Percentiles rank a stretch among this genome's conserved stretches.
Conservation (phyloP, 1,140 invertebrate species). For the Ostrea denselamellosa region DNA sequence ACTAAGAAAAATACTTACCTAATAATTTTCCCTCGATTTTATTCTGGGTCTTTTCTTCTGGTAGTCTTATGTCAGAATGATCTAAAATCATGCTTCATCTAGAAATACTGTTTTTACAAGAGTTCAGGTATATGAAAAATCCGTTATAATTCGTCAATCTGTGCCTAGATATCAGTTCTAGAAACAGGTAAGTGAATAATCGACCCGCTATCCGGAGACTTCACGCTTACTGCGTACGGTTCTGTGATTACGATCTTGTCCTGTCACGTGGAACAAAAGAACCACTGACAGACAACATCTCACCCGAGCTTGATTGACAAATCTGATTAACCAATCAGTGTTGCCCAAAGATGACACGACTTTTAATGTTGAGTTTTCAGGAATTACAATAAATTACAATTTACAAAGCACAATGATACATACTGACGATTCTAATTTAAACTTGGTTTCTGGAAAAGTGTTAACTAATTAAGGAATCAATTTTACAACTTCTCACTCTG, state of each 20-base stretch:
- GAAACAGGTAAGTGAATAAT: constrained; percentile 29
- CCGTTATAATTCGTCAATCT: not conserved
- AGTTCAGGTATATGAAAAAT: not conserved
- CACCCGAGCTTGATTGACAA: constrained; percentile 27
- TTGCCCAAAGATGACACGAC: constrained; percentile 11
- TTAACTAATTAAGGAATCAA: no score
- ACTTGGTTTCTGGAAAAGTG: no score
- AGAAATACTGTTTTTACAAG: not conserved
- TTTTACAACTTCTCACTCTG: no score
- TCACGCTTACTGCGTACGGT: constrained; percentile 25
- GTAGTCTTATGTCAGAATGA: not conserved
- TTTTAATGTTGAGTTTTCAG: not conserved
- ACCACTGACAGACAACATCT: constrained; percentile 24
- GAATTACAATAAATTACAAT: no score
- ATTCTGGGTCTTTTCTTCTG: not conserved
- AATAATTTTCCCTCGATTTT: not conserved
- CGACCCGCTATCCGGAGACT: constrained; percentile 11
- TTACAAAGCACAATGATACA: no score
- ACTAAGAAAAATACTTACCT: not conserved
- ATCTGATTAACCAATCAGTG: not conserved
- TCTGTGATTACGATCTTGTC: constrained; percentile 7
- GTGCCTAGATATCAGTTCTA: not conserved
- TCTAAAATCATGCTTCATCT: not conserved
- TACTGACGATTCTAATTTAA: no score
- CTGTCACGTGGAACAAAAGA: constrained; percentile 32